These are phyloP conservation scores for Eupithecia exiguata DNA, from an alignment of 2,888 invertebrate species.

Conservation along the genomic window DNA sequence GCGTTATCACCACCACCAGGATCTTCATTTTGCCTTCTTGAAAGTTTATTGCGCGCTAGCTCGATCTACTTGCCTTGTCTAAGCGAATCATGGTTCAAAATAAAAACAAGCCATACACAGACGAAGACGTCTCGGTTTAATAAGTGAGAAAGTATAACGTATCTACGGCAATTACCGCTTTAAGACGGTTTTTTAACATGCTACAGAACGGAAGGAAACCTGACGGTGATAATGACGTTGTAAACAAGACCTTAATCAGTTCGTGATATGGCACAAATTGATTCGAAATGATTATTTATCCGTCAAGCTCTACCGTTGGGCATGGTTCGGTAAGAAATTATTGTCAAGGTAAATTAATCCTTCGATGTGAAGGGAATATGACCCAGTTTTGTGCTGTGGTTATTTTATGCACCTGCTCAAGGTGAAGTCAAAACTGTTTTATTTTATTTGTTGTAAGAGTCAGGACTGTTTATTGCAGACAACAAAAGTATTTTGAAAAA, in stretches of 20 bases:
- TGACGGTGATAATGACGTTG: not conserved
- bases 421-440: not conserved
- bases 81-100: conserved; percentile 21
- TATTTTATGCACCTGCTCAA: not conserved
- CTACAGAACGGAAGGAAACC: conserved; percentile 34
- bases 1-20: not conserved
- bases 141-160: conserved; percentile 62
- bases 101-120: conserved; percentile 21
- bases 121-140: conserved; percentile 48
- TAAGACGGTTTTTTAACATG: conserved; percentile 51
- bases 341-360: conserved; percentile 3
- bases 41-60: not conserved
- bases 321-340: not conserved
- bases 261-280: conserved; percentile 5
- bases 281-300: conserved; percentile 11
- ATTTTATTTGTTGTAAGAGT: not conserved
- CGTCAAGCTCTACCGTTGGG: not conserved
- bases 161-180: conserved; percentile 54
- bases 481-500: not conserved
- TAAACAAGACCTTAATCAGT: conserved; percentile 16
- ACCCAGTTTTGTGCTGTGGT: not conserved
- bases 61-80: conserved; percentile 14
- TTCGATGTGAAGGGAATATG: not conserved
- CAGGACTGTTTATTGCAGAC: not conserved
- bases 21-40: not conserved